Percentiles rank a stretch among this genome's conserved stretches.
Evolutionary conservation across 2,797 vertebrate species (phyloP).

Genomic region (Trachurus trachurus): DNA sequence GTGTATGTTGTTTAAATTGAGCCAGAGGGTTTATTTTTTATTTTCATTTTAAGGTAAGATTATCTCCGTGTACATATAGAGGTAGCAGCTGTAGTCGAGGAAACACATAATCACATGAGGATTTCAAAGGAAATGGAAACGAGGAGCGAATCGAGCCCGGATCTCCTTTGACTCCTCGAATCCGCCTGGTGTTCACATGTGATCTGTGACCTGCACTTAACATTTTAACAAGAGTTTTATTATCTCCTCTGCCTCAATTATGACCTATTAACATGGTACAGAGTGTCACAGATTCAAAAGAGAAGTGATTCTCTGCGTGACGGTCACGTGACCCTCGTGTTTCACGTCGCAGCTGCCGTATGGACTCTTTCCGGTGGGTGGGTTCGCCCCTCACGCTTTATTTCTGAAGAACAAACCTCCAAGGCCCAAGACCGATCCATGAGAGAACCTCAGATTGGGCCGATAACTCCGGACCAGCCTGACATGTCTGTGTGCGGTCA

Average conservation of each 20-base stretch:
- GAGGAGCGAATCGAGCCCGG: constrained; percentile 18
- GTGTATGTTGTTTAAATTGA: constrained; percentile 23
- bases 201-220: not conserved
- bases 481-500: not conserved
- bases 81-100: constrained; percentile 24
- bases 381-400: not conserved
- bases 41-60: not conserved
- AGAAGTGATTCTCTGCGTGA: not conserved
- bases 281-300: not conserved
- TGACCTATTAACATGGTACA: not conserved
- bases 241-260: not conserved
- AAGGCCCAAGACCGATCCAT: no score
- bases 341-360: not conserved
- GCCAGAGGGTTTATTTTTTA: not conserved
- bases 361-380: not conserved
- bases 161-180: not conserved
- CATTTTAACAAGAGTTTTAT: not conserved
- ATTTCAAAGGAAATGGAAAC: not conserved
- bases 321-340: not conserved
- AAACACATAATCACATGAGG: not conserved
- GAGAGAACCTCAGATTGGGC: no score
- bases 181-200: not conserved
- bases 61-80: constrained; percentile 12
- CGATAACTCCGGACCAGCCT: no score
- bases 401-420: no score